A percentile compares a stretch with the other conserved stretches of the same genome.
Evolutionary conservation across 2,888 invertebrate species (phyloP).

Genomic region (Zeuzera pyrina): DNA sequence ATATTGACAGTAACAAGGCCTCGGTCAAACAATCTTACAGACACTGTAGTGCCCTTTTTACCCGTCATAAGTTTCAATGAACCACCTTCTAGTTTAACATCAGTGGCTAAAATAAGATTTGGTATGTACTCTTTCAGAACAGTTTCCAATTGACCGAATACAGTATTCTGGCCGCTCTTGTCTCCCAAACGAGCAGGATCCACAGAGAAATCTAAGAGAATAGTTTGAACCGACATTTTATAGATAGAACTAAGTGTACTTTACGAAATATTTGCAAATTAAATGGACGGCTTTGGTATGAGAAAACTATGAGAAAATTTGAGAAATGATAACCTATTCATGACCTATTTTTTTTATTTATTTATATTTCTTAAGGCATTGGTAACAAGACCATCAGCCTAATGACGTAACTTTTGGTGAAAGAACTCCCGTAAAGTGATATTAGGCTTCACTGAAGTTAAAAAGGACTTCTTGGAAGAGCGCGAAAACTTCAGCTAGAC

Average conservation of each 20-base stretch:
- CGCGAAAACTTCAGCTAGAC: too few species aligned
- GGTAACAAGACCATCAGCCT: too few species aligned
- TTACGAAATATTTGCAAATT: too few species aligned
- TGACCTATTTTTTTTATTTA: too few species aligned
- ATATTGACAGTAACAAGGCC: slow-evolving; percentile 87
- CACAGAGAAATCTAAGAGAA: slow-evolving; percentile 85
- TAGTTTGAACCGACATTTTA: slow-evolving; percentile 85
- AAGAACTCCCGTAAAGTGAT: too few species aligned
- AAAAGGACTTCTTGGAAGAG: too few species aligned
- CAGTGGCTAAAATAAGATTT: slow-evolving; percentile 78
- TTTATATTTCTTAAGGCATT: too few species aligned
- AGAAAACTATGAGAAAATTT: too few species aligned
- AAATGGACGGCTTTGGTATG: too few species aligned
- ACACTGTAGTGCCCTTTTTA: slow-evolving; percentile 79
- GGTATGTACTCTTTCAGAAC: slow-evolving; percentile 81
- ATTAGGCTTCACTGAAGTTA: too few species aligned
- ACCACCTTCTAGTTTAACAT: slow-evolving; percentile 79
- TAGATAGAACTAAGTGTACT: slow-evolving; percentile 31
- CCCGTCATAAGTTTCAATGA: slow-evolving; percentile 80
- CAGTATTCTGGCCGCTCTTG: slow-evolving; percentile 75
- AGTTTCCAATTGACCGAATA: slow-evolving; percentile 78
- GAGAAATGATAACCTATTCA: too few species aligned
- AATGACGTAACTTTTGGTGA: too few species aligned
- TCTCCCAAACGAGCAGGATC: slow-evolving; percentile 79
- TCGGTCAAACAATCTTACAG: slow-evolving; percentile 80